Evolutionary conservation across 2,113 vertebrate species (phyloP).

Genomic region (Aleadryas rufinucha): DNA sequence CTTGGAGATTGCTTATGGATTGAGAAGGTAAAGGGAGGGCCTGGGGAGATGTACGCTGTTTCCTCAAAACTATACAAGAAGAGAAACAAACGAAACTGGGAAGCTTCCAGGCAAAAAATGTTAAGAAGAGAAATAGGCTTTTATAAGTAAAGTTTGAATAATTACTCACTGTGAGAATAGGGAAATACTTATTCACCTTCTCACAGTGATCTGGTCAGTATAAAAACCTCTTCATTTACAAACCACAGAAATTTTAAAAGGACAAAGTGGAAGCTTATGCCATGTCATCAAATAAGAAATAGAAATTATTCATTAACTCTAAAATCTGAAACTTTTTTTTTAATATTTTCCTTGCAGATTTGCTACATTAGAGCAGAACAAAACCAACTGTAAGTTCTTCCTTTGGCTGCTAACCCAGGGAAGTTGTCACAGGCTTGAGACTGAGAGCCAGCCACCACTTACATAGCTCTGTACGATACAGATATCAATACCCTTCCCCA

Average conservation of each 20-base stretch:
- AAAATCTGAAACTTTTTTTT: background rate
- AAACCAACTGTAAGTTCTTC: background rate
- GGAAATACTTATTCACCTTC: background rate
- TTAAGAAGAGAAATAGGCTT: background rate
- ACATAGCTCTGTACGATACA: rapidly evolving
- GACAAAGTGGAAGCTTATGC: background rate
- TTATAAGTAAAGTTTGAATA: background rate
- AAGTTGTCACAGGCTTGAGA: background rate
- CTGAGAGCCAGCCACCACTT: background rate
- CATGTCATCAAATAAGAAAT: background rate
- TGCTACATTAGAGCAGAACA: background rate
- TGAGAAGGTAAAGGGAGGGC: background rate
- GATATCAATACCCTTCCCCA: background rate
- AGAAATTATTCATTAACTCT: background rate
- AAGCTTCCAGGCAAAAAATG: background rate
- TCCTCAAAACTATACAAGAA: background rate
- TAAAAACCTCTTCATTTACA: background rate
- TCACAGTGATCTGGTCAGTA: background rate
- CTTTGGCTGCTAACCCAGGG: background rate
- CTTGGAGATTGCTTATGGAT: background rate
- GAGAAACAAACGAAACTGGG: background rate
- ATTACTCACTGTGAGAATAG: background rate
- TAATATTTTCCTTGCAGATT: background rate
- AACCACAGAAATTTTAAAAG: background rate
- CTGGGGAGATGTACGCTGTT: background rate